Evolutionary conservation across 2,113 vertebrate species (phyloP), one percentile per base, ranked within the genome.

Genomic region (Tupaia tana): DNA sequence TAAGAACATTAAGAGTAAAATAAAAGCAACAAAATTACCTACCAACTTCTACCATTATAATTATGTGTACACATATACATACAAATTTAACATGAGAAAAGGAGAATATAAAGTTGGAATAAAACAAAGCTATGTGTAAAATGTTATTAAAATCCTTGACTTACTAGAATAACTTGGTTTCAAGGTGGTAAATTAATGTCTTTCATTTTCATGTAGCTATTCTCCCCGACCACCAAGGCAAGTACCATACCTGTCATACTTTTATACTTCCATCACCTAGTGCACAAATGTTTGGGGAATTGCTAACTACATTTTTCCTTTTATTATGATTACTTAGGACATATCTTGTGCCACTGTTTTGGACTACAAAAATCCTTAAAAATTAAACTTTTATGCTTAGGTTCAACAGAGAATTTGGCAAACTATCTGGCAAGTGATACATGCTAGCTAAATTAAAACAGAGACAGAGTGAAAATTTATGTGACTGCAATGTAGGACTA

Each of bases 371-470:
- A 73, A 73, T 11, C 14, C 15, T 66, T 66, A 15, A 58, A 92
- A 67, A 78, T 73, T 34, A 95, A 7, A 91, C 64, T 88, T 80
- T 81, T 71, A 85, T 85, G n/a, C 69, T 75, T 92, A 18, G 5
- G 25, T 86, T 34, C 31, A 82, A 34, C 59, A 86, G 0, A 81
- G 31, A 34, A 89, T 56, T 89, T 81, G n/a, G 14, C 22, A 89
- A 91, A 93, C 77, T 71, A 80, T 29, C 61, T 54, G 59, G 14
- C 20, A 93, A 78, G 34, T n/a, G n/a, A 87, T 59, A 95, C 59
- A 89, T 64, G 61, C 61, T 75, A 74, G 54, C 54, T 87, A 88
- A 91, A 85, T 75, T 89, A 93, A 86, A 85, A 94, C 9, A 4
- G 56, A 34, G 20, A 63, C 19, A n/a, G 29, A 89, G 16, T 73